These are phyloP conservation scores for Scolopax rusticola DNA, from an alignment of 2,797 vertebrate genomes.

Conservation along the genomic window DNA sequence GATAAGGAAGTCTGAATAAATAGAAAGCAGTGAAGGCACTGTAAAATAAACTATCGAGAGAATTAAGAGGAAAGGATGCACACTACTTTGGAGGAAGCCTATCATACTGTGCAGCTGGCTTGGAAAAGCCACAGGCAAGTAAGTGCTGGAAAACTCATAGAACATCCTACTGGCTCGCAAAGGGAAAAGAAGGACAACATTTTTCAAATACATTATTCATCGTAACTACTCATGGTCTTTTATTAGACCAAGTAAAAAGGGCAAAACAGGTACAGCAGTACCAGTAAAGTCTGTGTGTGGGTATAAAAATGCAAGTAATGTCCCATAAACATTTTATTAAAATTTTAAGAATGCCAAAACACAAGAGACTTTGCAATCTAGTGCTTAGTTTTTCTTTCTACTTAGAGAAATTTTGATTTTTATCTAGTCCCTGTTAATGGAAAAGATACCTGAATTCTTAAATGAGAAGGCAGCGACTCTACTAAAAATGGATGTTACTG, in stretches of 20 bases:
- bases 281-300: neutral
- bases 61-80: neutral
- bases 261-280: neutral
- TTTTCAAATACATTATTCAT: slow-evolving; percentile 14
- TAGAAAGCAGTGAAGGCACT: neutral
- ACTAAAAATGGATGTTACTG: neutral
- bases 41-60: neutral
- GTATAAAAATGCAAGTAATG: neutral
- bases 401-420: neutral
- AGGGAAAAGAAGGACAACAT: neutral
- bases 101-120: neutral
- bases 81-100: neutral
- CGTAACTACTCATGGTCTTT: neutral
- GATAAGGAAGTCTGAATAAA: neutral
- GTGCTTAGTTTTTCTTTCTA: neutral
- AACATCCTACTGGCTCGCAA: neutral
- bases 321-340: neutral
- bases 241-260: neutral
- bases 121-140: neutral
- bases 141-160: neutral
- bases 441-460: neutral
- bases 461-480: neutral
- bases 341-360: neutral
- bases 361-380: neutral
- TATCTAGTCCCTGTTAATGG: neutral